Percentiles rank a stretch among this genome's conserved stretches.
phyloP scores from a whole-genome alignment of 2,113 vertebrate species.

The Oxyura jamaicensis region DNA sequence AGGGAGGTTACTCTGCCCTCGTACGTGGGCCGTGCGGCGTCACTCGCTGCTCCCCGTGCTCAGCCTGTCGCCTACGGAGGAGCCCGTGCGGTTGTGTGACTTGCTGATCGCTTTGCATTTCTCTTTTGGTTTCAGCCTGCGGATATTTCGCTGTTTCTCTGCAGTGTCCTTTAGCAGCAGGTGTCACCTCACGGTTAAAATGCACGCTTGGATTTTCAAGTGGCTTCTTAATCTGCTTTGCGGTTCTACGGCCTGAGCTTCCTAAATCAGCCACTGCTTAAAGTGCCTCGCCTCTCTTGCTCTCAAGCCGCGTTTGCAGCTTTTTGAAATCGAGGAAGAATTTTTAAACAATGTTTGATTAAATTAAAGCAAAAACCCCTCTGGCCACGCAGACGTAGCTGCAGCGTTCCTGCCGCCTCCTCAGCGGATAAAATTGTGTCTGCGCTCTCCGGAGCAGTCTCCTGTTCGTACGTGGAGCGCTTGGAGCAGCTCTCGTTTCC shows the following conservation, averaged over 20 bases:
- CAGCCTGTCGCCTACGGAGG: background rate
- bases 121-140: background rate
- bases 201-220: background rate
- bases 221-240: background rate
- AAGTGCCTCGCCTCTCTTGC: background rate
- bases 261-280: rapidly evolving
- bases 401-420: rapidly evolving
- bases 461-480: background rate
- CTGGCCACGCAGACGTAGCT: rapidly evolving
- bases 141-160: background rate
- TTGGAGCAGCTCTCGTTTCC: background rate
- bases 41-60: background rate
- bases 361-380: background rate
- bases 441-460: background rate
- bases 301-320: background rate
- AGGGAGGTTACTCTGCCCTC: background rate
- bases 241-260: background rate
- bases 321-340: rapidly evolving
- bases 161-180: background rate
- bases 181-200: background rate
- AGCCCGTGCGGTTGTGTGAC: background rate
- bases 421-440: background rate
- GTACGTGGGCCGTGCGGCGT: background rate
- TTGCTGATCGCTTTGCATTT: rapidly evolving
- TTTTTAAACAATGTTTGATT: background rate